phyloP scores from a whole-genome alignment of 2,888 invertebrate species.

The Xanthorhoe designata region DNA sequence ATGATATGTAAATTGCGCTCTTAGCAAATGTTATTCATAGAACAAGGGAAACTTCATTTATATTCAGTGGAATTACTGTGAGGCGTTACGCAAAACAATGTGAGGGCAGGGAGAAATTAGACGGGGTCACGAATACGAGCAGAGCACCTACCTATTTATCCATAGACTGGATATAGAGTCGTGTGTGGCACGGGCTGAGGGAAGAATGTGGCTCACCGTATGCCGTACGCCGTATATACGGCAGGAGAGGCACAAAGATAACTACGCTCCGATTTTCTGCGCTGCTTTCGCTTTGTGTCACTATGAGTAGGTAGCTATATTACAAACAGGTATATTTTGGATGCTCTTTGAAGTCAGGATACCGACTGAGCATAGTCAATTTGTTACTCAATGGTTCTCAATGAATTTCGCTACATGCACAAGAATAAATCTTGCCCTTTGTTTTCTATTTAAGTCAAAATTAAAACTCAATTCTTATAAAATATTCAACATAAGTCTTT shows the following conservation, averaged over 20 bases:
- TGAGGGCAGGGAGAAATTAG: constrained; percentile 59
- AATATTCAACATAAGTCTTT: background rate
- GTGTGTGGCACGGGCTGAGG: constrained; percentile 18
- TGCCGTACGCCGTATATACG: too few species aligned
- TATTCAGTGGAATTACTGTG: constrained; percentile 73
- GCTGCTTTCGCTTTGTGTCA: constrained; percentile 50
- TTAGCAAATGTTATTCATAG: constrained; percentile 78
- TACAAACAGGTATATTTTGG: constrained; percentile 24
- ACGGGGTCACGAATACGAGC: constrained; percentile 54
- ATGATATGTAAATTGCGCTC: constrained; percentile 71
- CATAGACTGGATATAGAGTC: constrained; percentile 35
- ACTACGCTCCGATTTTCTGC: constrained; percentile 48
- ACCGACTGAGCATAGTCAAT: constrained; percentile 1
- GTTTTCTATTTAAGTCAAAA: background rate
- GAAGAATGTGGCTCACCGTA: constrained; percentile 46
- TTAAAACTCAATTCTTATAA: background rate
- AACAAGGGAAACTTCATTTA: constrained; percentile 73
- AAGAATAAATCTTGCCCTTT: background rate
- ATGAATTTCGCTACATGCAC: background rate
- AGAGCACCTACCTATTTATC: constrained; percentile 12
- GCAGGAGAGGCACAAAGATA: constrained; percentile 44
- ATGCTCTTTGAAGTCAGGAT: constrained; percentile 24
- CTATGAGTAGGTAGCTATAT: constrained; percentile 47
- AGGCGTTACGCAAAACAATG: constrained; percentile 64
- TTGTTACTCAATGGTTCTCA: constrained; percentile 2